phyloP scores from a whole-genome alignment of 2,888 invertebrate genomes.

The Leptodirus hochenwartii region DNA sequence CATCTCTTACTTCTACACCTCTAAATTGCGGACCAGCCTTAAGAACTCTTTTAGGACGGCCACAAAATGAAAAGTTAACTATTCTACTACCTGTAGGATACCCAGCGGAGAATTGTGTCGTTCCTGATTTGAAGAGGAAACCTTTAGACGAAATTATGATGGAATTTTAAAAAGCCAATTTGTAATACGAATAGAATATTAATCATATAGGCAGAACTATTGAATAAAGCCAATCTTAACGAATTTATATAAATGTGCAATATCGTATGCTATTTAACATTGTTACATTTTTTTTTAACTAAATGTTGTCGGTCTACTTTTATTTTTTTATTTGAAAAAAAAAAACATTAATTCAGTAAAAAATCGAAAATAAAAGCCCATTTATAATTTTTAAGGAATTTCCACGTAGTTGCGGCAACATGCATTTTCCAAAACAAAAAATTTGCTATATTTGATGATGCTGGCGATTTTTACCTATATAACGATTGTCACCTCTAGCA shows the following conservation, averaged over 20 bases:
- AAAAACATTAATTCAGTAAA: too few species aligned
- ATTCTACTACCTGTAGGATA: slow-evolving; percentile 75
- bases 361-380: too few species aligned
- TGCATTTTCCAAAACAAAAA: too few species aligned
- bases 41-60: slow-evolving; percentile 54
- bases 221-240: too few species aligned
- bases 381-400: too few species aligned
- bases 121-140: slow-evolving; percentile 63
- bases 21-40: slow-evolving; percentile 77
- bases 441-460: too few species aligned
- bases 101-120: slow-evolving; percentile 54
- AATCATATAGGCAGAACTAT: background rate
- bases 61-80: slow-evolving; percentile 60
- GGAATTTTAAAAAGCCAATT: slow-evolving; percentile 25
- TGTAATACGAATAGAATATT: background rate
- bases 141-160: slow-evolving; percentile 53
- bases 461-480: too few species aligned
- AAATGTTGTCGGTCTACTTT: too few species aligned
- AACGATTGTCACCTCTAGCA: too few species aligned
- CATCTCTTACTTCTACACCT: slow-evolving; percentile 77
- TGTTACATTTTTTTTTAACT: too few species aligned
- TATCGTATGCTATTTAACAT: background rate
- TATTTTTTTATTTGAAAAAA: too few species aligned
- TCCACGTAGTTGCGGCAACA: too few species aligned
- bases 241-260: background rate